These are phyloP conservation scores for Nannoperca obscura DNA, from an alignment of 2,797 vertebrate genomes.

Conservation along the genomic window DNA sequence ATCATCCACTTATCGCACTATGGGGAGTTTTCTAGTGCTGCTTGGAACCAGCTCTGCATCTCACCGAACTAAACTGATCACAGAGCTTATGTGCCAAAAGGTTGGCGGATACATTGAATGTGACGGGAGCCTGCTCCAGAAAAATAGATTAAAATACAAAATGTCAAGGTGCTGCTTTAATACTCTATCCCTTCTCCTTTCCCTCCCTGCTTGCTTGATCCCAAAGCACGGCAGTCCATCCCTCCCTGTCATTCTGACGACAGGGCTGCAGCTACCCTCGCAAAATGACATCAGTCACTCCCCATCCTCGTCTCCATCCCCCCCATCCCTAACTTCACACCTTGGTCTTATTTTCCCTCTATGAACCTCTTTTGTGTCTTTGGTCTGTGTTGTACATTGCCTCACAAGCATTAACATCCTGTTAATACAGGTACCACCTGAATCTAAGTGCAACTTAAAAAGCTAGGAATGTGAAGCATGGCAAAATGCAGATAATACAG, in stretches of 20 bases:
- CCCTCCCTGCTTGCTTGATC: slow-evolving; percentile 23
- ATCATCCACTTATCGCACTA: slow-evolving; percentile 52
- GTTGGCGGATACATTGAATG: slow-evolving; percentile 18
- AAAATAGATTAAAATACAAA: slow-evolving; percentile 64
- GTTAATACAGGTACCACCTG: background rate
- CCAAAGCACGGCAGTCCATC: slow-evolving; percentile 30
- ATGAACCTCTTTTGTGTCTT: background rate
- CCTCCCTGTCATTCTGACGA: slow-evolving; percentile 36
- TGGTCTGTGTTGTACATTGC: background rate
- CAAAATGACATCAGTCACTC: slow-evolving; percentile 53
- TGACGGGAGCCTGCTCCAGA: slow-evolving; percentile 32
- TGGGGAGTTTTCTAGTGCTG: slow-evolving; percentile 25
- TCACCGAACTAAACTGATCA: slow-evolving; percentile 48
- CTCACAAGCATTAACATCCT: background rate
- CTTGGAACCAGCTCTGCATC: slow-evolving; percentile 42
- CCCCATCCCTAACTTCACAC: background rate
- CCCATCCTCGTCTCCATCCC: background rate
- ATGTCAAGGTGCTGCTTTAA: slow-evolving; percentile 65
- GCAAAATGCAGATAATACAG: background rate
- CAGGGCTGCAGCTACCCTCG: slow-evolving; percentile 16
- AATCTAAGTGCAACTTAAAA: background rate
- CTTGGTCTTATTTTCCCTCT: background rate
- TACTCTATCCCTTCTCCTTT: slow-evolving; percentile 10
- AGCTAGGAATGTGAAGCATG: background rate
- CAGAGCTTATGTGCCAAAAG: slow-evolving; percentile 36